These are phyloP conservation scores for Diphyllodes magnificus DNA, from an alignment of 2,113 vertebrate genomes.

Conservation along the genomic window DNA sequence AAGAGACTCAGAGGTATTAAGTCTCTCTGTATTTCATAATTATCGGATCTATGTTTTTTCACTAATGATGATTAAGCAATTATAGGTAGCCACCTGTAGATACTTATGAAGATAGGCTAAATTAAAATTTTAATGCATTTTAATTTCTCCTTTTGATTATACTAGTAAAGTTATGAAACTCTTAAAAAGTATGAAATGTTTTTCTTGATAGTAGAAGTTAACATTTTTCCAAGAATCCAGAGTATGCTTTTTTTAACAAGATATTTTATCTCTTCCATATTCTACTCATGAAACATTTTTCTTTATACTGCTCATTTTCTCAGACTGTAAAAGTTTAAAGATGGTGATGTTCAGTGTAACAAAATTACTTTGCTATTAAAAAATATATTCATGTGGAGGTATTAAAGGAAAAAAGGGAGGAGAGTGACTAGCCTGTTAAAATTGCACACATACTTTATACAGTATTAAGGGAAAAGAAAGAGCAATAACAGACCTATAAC, in stretches of 20 bases:
- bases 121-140: background rate
- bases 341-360: background rate
- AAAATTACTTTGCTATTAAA: constrained; percentile 11
- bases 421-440: background rate
- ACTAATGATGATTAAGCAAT: constrained; percentile 2
- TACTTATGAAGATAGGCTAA: background rate
- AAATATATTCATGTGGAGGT: background rate
- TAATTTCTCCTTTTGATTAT: background rate
- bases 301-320: constrained; percentile 11
- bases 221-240: background rate
- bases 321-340: background rate
- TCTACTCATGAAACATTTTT: background rate
- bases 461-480: background rate
- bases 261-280: background rate
- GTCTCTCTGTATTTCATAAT: constrained; percentile 18
- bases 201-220: background rate
- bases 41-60: background rate
- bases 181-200: background rate
- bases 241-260: background rate
- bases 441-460: background rate
- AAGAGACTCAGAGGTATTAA: background rate
- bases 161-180: background rate
- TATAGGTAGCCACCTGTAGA: background rate
- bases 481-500: background rate
- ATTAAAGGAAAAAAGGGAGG: background rate